Evolutionary conservation across 2,797 vertebrate genomes (phyloP).

Genomic region (Neostethus bicornis): DNA sequence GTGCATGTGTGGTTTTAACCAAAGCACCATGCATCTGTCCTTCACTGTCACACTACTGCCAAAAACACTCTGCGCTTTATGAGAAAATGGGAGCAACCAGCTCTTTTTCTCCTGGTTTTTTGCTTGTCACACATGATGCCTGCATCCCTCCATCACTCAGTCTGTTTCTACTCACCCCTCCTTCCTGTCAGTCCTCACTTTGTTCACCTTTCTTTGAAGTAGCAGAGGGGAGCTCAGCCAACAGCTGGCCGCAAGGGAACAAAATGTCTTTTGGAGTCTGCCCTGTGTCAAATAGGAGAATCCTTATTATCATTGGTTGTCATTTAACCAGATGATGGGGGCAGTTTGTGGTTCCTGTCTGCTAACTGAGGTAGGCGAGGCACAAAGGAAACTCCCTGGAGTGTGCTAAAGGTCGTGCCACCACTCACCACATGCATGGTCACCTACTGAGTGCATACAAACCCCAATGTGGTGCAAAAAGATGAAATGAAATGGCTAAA

Average conservation of each 20-base stretch:
- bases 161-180: not conserved
- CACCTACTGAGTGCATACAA: not conserved
- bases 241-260: constrained; percentile 48
- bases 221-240: constrained; percentile 32
- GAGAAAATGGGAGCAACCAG: constrained; percentile 35
- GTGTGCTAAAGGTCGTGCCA: constrained; percentile 47
- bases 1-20: constrained; percentile 17
- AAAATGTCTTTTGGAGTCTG: constrained; percentile 56
- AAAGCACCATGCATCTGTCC: constrained; percentile 14
- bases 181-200: constrained; percentile 14
- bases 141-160: constrained; percentile 26
- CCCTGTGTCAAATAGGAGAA: constrained; percentile 49
- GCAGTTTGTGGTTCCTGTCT: constrained; percentile 30
- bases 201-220: constrained; percentile 61
- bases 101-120: constrained; percentile 16
- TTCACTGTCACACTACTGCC: constrained; percentile 30
- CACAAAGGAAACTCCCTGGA: constrained; percentile 59
- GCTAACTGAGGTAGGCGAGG: constrained; percentile 27
- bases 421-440: constrained; percentile 4
- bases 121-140: constrained; percentile 27
- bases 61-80: constrained; percentile 21
- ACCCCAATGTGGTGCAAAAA: not conserved
- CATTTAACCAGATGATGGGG: constrained; percentile 50
- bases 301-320: constrained; percentile 47
- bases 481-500: not conserved